These are phyloP conservation scores for Oreotrochilus melanogaster DNA, from an alignment of 2,113 vertebrate genomes.

Conservation along the genomic window DNA sequence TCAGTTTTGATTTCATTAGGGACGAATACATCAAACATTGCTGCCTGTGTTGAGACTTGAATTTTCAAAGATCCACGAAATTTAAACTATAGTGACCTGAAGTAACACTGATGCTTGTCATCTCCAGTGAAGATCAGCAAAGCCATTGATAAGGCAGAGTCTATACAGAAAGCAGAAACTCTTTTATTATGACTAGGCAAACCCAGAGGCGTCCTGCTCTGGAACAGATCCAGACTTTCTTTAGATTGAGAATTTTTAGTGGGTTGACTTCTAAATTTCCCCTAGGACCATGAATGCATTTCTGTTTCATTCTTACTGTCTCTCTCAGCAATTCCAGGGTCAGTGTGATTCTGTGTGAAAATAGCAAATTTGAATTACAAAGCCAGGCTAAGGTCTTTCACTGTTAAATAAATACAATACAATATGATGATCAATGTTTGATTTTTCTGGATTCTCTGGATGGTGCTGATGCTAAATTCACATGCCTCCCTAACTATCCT, in stretches of 20 bases:
- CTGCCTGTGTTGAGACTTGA: slow-evolving; percentile 19
- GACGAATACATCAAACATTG: slow-evolving; percentile 42
- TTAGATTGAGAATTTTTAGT: neutral
- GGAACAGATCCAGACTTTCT: neutral
- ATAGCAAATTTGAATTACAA: neutral
- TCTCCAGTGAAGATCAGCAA: slow-evolving; percentile 41
- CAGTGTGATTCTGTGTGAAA: neutral
- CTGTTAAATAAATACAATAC: neutral
- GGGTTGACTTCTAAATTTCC: neutral
- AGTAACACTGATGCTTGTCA: slow-evolving; percentile 40
- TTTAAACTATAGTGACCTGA: slow-evolving; percentile 37
- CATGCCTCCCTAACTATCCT: rapidly evolving
- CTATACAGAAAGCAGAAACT: neutral
- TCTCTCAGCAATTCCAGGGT: neutral
- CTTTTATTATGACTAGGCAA: neutral
- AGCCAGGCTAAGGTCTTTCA: neutral
- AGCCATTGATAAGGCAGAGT: neutral
- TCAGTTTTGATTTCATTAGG: slow-evolving; percentile 54
- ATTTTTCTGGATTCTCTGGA: neutral
- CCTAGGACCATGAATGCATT: neutral
- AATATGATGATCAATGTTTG: neutral
- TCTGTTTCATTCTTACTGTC: neutral
- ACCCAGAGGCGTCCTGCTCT: neutral
- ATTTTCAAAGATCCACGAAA: slow-evolving; percentile 46
- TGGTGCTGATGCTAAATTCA: neutral